These are phyloP conservation scores for Botrylloides violaceus DNA, from an alignment of 23 tunicate species.

Conservation along the genomic window DNA sequence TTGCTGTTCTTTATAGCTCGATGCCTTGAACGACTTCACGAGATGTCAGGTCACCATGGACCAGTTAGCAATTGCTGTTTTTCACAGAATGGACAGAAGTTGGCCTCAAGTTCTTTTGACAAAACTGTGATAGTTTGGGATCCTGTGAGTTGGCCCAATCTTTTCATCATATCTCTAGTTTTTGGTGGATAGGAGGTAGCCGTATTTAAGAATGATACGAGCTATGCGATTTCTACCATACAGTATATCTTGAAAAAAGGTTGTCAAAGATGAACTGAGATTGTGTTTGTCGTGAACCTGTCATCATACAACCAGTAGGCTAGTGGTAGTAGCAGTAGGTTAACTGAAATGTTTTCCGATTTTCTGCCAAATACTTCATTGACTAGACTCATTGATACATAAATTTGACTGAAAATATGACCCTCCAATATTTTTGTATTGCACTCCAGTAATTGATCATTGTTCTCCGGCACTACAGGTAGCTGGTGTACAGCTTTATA, in stretches of 20 bases:
- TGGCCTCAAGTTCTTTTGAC: slow-evolving; percentile 86
- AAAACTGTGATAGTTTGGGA: slow-evolving; percentile 76
- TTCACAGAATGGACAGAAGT: slow-evolving; percentile 42
- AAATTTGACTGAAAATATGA: no score
- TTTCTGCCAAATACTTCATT: no score
- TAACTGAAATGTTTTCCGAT: no score
- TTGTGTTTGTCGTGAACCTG: no score
- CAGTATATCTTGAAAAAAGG: no score
- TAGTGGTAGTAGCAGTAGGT: no score
- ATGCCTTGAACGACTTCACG: slow-evolving; percentile 34
- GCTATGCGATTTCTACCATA: slow-evolving; percentile 26
- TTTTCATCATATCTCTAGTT: no score
- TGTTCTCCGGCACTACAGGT: slow-evolving; percentile 40
- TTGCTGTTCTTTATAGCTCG: slow-evolving; percentile 40
- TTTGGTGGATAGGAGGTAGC: slow-evolving; percentile 5
- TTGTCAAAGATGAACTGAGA: no score
- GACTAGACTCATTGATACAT: no score
- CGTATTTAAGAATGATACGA: neutral
- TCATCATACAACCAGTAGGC: no score
- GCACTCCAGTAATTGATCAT: no score
- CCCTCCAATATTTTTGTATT: no score
- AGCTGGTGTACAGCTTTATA: slow-evolving; percentile 40
- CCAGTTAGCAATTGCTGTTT: slow-evolving; percentile 80
- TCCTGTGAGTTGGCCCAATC: slow-evolving; percentile 44
- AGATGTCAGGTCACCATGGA: slow-evolving; percentile 45